A percentile compares a stretch with the other conserved stretches of the same genome.
Conservation (phyloP, 2,797 vertebrate genomes). For the Cossypha dichroa region DNA sequence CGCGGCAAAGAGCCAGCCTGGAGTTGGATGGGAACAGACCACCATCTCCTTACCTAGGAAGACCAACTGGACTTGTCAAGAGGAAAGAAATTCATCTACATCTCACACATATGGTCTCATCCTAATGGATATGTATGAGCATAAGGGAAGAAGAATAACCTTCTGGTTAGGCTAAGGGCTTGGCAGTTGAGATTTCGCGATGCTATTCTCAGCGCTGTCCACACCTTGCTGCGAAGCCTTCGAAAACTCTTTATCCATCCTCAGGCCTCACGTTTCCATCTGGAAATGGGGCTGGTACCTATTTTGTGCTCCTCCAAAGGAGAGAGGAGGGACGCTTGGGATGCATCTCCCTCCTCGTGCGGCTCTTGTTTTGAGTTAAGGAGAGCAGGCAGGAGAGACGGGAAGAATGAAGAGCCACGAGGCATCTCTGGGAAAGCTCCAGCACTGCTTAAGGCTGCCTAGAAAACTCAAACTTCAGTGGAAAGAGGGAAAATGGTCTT, state of each 20-base stretch:
- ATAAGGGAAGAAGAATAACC: conserved; percentile 69
- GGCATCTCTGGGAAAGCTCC: background rate
- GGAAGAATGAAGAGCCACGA: background rate
- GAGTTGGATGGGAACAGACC: conserved; percentile 63
- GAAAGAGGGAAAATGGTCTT: background rate
- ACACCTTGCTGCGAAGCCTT: conserved; percentile 62
- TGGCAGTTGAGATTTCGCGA: conserved; percentile 61
- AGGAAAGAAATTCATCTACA: conserved; percentile 69
- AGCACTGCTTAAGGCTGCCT: background rate
- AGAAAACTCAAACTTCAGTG: background rate
- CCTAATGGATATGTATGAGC: conserved; percentile 70
- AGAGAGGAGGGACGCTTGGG: background rate
- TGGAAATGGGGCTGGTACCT: background rate
- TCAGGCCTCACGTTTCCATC: conserved; percentile 48
- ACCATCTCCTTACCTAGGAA: conserved; percentile 65
- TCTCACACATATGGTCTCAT: conserved; percentile 69
- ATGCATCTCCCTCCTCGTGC: background rate
- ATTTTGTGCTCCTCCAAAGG: background rate
- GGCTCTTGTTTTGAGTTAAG: background rate
- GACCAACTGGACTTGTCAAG: conserved; percentile 72
- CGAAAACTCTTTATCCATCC: conserved; percentile 44
- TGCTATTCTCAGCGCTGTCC: conserved; percentile 68
- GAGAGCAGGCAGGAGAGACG: background rate
- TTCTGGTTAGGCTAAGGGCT: conserved; percentile 70
- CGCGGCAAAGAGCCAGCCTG: conserved; percentile 48